Base-by-base conservation (phyloP, 2,888 invertebrate genomes). In the Sarcophaga subvicina region DNA sequence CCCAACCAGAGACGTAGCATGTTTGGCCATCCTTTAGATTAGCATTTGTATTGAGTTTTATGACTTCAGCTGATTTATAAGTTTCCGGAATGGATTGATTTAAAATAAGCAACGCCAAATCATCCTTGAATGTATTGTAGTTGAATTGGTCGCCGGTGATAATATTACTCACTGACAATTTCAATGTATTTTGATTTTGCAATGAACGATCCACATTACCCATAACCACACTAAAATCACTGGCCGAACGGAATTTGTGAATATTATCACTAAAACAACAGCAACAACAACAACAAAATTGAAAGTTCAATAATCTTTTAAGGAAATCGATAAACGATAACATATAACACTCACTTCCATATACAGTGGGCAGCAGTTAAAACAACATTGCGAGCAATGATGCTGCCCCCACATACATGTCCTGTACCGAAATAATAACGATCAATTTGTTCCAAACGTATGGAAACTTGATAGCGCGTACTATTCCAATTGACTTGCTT, bases 331-430 rank as follows among this genome's bases (percentile, higher is more conserved):
- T 27, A 64, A 47, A 60, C 2, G 8, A 54, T 25, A 6, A 27
- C 10, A 8, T 6, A 0, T 0, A 37, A 45, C 0, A 88, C 88
- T 81, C 78, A 91, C 91, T 89, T 88, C 85, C 89, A 89, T 64
- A 90, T 73, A 67, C 91, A 91, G 64, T 91, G 90, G 5, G 89
- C 89, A 17, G 91, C 89, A 11, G 90, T 90, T 4, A 91, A 75
- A 11, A 90, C 88, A 5, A 88, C 69, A n/a, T 88, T 89, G 5
- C 88, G 78, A 0, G 85, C 64, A 59, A 93, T 91, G 63, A 93
- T 86, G 0, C 91, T 83, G 10, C 92, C 93, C 1, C 93, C 93
- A 71, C 93, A 93, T 5, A 92, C 88, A 88, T 93, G 93, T 0
- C 93, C 93, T 5, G 90, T 88, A 11, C 93, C 93, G 71, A 90